Base-by-base conservation (phyloP, 2,888 invertebrate species). In the Aleiodes leptofemur region DNA sequence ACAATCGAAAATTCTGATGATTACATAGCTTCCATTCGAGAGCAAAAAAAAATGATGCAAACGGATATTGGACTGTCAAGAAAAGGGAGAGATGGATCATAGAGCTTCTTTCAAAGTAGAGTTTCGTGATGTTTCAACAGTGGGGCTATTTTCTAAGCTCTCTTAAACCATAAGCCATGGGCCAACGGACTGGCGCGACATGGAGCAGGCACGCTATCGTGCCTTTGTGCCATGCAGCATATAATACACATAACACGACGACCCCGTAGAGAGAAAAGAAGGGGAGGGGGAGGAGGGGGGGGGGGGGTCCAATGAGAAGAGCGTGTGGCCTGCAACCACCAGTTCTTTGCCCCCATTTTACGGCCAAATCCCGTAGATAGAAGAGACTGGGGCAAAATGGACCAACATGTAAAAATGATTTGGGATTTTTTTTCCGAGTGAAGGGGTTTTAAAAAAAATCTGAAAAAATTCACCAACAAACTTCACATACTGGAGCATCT, bases 281-380 rank as follows among this genome's bases (percentile, higher is more conserved):
- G 9, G 14, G 64, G 8, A 1, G 14, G 64, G 43, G 11, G 43
- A 1, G 9, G 14, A 48, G 8, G 9, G 43, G 11, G 43, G 8
- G 9, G 14, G 64, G 8, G 9, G 14, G 64, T 64, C 48, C 43
- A 64, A 43, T 48, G 64, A 43, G 43, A 43, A 64, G 64, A 48
- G 64, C 29, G 50, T 66, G 29, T 61, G 14, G 38, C 61, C 29
- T 23, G 31, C 14, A 51, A 51, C 31, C 53, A 29, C 31, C 68
- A 68, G 68, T 68, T 68, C 68, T 68, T 68, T 68, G 51, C 68
- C 68, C 68, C 68, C 68, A 68, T 68, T 68, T 68, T 68, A 68
- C 31, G 29, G 51, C 50, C 51, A 29, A 66, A 66, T 8, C 23
- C 23, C 23, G 23, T 23, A 2, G 23, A 23, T 2, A 23, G 23